Evolutionary conservation across 2,113 vertebrate species (phyloP), one percentile per base, ranked within the genome.

Genomic region (Amphiprion percula): DNA sequence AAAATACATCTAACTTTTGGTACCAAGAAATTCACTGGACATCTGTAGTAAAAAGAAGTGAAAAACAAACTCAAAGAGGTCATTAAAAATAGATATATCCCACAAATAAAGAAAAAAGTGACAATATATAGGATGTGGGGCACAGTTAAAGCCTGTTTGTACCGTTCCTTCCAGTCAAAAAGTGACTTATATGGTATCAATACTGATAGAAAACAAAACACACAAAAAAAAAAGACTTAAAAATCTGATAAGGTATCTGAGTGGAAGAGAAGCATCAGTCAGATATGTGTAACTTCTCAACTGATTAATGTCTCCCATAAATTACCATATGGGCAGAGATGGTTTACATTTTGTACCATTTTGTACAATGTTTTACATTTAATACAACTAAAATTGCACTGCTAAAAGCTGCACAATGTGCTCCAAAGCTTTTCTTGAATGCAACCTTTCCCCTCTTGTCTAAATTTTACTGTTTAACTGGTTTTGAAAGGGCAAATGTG

Each of bases 311-410:
- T 67, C 55, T 63, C 50, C 52, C 41, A 19, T 47, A 5, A 49
- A 53, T 15, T 4, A 28, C 33, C 33, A 10, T 15, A 21, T 12
- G 23, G 16, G 26, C 39, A 53, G 19, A 39, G 3, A 15, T 28
- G 2, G 33, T 6, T 37, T 37, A 44, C 11, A 39, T 39, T n/a
- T 4, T 50, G 44, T 56, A 74, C 53, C 74, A 33, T 49, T 58
- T 54, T 61, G 50, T 72, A 65, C 67, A 64, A 50, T 69, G 30
- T 80, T 82, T 74, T 86, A 91, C 72, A 88, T 91, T 87, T 87
- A 91, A 91, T 90, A 44, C 14, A 15, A 80, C 77, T 69, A 26
- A 71, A 3, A 41, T 37, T 54, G 33, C 49, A 74, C 44, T 41
- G 44, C 14, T 23, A 37, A 39, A 68, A 52, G 15, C 17, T 46